phyloP scores from a whole-genome alignment of 2,888 invertebrate species.

The Thereva unica region DNA sequence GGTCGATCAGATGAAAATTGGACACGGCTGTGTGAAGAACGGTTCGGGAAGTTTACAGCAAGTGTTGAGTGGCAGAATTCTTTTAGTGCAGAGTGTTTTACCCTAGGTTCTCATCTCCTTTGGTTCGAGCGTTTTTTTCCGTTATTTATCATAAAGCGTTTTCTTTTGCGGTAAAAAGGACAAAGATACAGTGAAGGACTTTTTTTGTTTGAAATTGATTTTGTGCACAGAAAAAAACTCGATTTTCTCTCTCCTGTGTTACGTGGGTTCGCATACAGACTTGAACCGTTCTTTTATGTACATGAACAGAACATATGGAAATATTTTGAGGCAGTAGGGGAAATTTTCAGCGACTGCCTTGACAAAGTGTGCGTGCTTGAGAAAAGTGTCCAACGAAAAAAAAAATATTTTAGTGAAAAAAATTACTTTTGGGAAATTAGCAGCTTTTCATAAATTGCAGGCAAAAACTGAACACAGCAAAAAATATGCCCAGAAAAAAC shows the following conservation, averaged over 20 bases:
- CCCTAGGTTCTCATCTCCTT: neutral
- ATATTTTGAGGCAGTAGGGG: no score
- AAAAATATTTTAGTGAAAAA: neutral
- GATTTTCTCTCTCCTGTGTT: constrained; percentile 1
- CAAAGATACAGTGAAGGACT: neutral
- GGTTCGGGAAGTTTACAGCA: constrained; percentile 18
- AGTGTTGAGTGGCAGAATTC: constrained; percentile 15
- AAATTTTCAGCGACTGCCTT: no score
- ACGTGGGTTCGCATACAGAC: neutral
- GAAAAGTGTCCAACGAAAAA: neutral
- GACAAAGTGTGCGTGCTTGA: constrained; percentile 6
- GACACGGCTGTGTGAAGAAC: constrained; percentile 35
- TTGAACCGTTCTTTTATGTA: no score
- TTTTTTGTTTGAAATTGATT: no score
- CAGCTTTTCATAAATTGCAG: neutral
- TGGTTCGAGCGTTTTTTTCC: neutral
- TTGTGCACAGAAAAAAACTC: no score
- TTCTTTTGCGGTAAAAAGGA: constrained; percentile 7
- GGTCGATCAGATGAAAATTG: constrained; percentile 38
- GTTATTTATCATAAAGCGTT: constrained; percentile 14
- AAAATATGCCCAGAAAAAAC: constrained; percentile 29
- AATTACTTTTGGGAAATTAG: neutral
- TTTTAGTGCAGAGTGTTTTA: constrained; percentile 19
- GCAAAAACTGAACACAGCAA: neutral
- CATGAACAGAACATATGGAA: no score